These are phyloP conservation scores for Tipula helvola DNA, from an alignment of 2,888 invertebrate species.

Conservation along the genomic window DNA sequence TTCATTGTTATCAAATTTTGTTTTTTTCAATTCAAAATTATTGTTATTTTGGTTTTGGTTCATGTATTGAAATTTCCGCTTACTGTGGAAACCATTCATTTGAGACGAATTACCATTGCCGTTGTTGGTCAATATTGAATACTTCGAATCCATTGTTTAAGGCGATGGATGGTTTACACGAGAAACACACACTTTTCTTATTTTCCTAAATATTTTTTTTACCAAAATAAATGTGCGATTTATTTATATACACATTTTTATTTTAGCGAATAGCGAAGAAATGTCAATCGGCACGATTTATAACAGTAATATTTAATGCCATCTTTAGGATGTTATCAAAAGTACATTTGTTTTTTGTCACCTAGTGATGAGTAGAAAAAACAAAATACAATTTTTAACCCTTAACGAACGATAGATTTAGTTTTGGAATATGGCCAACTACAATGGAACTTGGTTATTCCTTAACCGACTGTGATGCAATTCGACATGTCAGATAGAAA, in stretches of 20 bases:
- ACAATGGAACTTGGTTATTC: no score
- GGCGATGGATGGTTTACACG: not conserved
- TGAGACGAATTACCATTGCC: slow-evolving; percentile 13
- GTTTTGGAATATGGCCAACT: no score
- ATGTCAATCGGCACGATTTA: not conserved
- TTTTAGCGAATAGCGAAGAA: not conserved
- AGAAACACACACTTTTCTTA: not conserved
- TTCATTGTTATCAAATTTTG: slow-evolving; percentile 15
- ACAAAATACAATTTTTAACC: no score
- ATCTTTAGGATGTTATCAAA: not conserved
- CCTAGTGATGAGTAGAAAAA: not conserved
- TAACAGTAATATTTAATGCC: not conserved
- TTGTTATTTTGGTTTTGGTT: not conserved
- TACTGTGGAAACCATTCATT: slow-evolving; percentile 20
- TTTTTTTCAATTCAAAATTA: slow-evolving; percentile 15
- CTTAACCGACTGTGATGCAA: no score
- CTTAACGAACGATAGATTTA: no score
- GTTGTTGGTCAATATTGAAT: slow-evolving; percentile 18
- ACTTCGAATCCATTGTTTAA: slow-evolving; percentile 23
- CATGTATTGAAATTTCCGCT: slow-evolving; percentile 19
- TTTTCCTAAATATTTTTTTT: not conserved
- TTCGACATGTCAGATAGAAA: no score
- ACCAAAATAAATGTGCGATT: not conserved
- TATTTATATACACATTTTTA: not conserved
- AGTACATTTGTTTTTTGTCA: not conserved